Percentiles rank a stretch among this genome's conserved stretches.
Conservation (phyloP, 2,797 vertebrate species). For the Fringilla coelebs region DNA sequence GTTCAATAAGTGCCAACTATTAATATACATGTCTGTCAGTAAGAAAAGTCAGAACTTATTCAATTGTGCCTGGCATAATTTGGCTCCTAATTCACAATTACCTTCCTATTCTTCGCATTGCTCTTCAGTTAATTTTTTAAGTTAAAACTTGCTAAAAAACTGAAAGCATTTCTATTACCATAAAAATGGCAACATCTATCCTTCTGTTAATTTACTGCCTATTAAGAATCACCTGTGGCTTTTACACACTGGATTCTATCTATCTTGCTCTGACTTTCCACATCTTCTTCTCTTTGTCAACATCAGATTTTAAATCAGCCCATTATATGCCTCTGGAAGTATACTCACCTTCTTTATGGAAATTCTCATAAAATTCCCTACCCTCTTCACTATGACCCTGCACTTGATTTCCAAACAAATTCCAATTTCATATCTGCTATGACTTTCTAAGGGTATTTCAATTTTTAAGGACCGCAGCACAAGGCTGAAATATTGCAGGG, state of each 20-base stretch:
- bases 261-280: not conserved
- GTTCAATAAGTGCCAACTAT: slow-evolving; percentile 96
- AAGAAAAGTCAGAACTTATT: slow-evolving; percentile 82
- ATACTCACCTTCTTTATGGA: not conserved
- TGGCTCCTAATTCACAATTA: slow-evolving; percentile 90
- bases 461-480: not conserved
- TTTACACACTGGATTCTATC: not conserved
- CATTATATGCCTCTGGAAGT: not conserved
- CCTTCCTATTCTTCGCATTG: slow-evolving; percentile 78
- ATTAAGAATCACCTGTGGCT: slow-evolving; percentile 41
- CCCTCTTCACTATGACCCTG: not conserved
- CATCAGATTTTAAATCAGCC: not conserved
- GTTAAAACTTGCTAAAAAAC: not conserved
- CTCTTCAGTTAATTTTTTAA: slow-evolving; percentile 30
- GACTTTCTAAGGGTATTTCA: not conserved
- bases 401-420: not conserved
- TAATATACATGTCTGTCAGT: slow-evolving; percentile 98
- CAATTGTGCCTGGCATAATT: slow-evolving; percentile 85
- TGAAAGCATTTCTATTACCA: not conserved
- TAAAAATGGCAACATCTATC: not conserved
- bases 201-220: not conserved
- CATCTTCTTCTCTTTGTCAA: not conserved
- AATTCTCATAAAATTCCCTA: not conserved
- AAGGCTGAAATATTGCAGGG: not conserved
- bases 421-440: not conserved